These are phyloP conservation scores for Pasiphila rectangulata DNA, from an alignment of 2,888 invertebrate genomes.

Conservation along the genomic window DNA sequence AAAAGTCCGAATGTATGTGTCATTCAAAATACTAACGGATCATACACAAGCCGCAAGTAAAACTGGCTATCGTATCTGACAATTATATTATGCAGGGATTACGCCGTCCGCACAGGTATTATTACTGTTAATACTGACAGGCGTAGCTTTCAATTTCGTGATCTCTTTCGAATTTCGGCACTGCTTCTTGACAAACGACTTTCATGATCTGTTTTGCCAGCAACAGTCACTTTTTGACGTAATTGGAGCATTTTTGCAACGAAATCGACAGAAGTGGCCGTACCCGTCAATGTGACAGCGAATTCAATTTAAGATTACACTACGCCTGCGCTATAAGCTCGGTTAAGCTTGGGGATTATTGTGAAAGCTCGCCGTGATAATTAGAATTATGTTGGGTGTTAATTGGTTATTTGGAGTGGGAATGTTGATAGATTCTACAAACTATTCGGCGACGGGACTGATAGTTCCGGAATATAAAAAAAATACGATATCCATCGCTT, in stretches of 20 bases:
- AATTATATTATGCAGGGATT: constrained; percentile 37
- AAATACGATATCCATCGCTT: too few species aligned
- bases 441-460: too few species aligned
- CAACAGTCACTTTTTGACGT: constrained; percentile 55
- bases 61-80: constrained; percentile 1
- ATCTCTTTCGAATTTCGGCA: constrained; percentile 17
- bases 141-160: constrained; percentile 43
- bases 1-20: too few species aligned
- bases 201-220: constrained; percentile 45
- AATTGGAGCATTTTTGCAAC: constrained; percentile 60
- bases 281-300: constrained; percentile 54
- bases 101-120: constrained; percentile 33
- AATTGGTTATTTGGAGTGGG: constrained; percentile 8
- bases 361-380: constrained; percentile 43
- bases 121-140: constrained; percentile 42
- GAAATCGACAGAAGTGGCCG: constrained; percentile 38
- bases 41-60: neutral
- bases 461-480: too few species aligned
- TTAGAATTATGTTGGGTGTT: constrained; percentile 28
- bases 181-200: constrained; percentile 36
- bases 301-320: constrained; percentile 47
- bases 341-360: constrained; percentile 45
- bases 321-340: too few species aligned
- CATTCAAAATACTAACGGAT: neutral
- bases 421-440: constrained; percentile 4